Conservation (phyloP, 2,888 invertebrate genomes). For the Aphrophora alni region DNA sequence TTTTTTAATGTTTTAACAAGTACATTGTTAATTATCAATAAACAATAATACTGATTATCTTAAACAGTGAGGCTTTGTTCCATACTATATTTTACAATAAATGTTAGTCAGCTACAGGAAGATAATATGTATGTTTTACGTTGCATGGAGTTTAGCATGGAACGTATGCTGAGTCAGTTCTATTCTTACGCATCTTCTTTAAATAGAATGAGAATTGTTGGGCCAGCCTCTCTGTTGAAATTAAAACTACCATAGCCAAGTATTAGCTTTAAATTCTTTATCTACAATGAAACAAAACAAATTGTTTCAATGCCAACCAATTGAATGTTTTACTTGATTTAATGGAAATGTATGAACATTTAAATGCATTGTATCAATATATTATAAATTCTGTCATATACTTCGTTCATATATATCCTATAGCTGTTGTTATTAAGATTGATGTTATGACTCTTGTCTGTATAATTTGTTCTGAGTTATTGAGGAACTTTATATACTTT, state of each 20-base stretch:
- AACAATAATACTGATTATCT: too few species aligned
- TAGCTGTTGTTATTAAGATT: too few species aligned
- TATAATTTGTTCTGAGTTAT: too few species aligned
- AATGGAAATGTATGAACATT: too few species aligned
- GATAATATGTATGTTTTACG: neutral
- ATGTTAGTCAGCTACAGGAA: neutral
- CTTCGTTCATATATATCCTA: too few species aligned
- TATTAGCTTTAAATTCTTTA: slow-evolving; percentile 1
- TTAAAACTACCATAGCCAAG: neutral
- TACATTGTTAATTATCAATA: too few species aligned
- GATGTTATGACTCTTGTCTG: too few species aligned
- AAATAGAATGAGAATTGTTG: neutral
- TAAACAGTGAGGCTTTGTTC: too few species aligned
- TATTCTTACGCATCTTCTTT: neutral
- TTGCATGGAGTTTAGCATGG: neutral
- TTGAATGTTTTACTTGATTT: neutral
- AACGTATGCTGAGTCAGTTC: neutral
- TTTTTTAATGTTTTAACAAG: too few species aligned
- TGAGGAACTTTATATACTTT: too few species aligned
- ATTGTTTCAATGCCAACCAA: neutral
- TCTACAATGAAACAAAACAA: neutral
- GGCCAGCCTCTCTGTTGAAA: neutral
- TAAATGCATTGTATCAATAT: too few species aligned
- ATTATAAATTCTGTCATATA: too few species aligned
- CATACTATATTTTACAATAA: neutral